Base-by-base conservation (phyloP, 2,113 vertebrate species). In the Halichoeres trimaculatus region DNA sequence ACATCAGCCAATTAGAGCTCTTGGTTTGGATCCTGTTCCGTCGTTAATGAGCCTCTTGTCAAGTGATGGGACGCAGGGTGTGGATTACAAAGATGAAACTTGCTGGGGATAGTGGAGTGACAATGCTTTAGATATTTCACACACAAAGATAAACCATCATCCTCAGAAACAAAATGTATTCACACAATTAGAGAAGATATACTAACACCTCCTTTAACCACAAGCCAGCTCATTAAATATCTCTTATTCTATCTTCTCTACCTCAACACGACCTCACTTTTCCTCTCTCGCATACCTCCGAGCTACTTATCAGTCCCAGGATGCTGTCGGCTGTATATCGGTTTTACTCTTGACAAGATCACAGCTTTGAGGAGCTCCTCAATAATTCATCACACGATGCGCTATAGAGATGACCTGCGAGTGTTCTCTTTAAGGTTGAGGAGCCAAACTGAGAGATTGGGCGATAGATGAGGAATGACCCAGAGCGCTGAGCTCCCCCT, bases 1-100 rank as follows among this genome's bases (percentile, higher is more conserved):
- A 93, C 85, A 91, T 90, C 87, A 88, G 41, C 89, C 84, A 87
- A 87, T 89, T 86, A 88, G 59, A 89, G 85, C 76, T 56, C n/a
- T 74, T 60, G 76, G 55, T 66, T 72, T 65, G 24, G 61, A 74
- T 89, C 83, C 77, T 83, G 65, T 83, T 26, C 57, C 11, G 79
- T 63, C 70, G 79, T 69, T 92, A 89, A 93, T 86, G 85, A 91
- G 90, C 82, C 57, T 43, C 53, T 23, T 10, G 48, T 80, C 40
- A 63, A 69, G 67, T 16, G 56, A 76, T 41, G 9, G 68, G 54
- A 43, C 9, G 7, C 36, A 64, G 74, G 35, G 74, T 54, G 60
- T 34, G 55, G 35, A 65, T 78, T 75, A 67, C 38, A 70, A 34
- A 76, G 43, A 80, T 65, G 61, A 67, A 59, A 53, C 40, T 22